These are phyloP conservation scores for Caenorhabditis doughertyi DNA, from an alignment of 2,888 invertebrate species.

Conservation along the genomic window DNA sequence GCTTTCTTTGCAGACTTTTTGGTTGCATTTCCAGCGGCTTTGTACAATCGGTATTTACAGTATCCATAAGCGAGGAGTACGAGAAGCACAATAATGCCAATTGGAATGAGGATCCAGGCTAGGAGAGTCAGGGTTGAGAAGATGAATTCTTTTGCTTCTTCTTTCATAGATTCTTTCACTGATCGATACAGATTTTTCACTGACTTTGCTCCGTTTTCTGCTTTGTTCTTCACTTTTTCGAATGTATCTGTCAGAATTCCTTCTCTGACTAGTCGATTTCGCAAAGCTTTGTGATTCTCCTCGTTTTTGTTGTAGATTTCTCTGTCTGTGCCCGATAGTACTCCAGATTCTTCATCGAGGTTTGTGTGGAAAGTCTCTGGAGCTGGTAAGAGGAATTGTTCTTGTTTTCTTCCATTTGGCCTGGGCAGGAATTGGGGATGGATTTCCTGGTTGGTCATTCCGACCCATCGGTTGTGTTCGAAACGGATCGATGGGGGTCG, in stretches of 20 bases:
- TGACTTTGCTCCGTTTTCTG: neutral
- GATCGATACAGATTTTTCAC: neutral
- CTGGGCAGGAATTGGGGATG: constrained; percentile 1
- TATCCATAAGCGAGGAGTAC: neutral
- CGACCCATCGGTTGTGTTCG: constrained; percentile 8
- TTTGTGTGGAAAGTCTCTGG: constrained; percentile 16
- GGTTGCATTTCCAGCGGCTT: neutral
- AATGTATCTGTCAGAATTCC: neutral
- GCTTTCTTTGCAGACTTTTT: neutral
- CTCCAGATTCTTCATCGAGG: neutral
- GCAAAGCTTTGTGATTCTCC: neutral
- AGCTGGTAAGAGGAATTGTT: neutral
- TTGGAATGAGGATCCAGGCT: neutral
- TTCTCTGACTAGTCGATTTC: neutral
- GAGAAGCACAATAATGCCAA: neutral
- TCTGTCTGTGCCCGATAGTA: neutral
- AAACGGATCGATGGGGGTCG: neutral
- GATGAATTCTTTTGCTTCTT: neutral
- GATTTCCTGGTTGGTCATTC: neutral
- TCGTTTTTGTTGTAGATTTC: neutral
- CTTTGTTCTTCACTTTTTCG: neutral
- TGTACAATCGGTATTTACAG: neutral
- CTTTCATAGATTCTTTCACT: neutral
- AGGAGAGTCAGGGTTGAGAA: neutral
- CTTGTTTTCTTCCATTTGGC: neutral